These are phyloP conservation scores for Polyergus mexicanus DNA, from an alignment of 1,140 invertebrate genomes.

Conservation along the genomic window DNA sequence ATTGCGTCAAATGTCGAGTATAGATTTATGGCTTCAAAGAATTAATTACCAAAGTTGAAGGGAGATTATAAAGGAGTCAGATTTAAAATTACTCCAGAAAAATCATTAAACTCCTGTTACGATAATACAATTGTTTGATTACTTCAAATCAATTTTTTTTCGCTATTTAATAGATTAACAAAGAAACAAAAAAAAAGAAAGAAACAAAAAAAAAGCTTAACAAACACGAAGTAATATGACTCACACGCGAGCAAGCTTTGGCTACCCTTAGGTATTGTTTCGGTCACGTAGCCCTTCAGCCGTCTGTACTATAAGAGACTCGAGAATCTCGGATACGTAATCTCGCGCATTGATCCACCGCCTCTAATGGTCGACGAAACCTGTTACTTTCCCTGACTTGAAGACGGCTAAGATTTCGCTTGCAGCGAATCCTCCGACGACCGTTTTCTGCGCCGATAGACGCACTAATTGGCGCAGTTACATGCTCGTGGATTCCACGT, in stretches of 20 bases:
- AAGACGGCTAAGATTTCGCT: constrained; percentile 1
- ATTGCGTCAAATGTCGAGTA: constrained; percentile 49
- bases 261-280: constrained; percentile 63
- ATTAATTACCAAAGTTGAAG: background rate
- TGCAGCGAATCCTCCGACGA: constrained; percentile 23
- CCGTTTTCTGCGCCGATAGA: constrained; percentile 27
- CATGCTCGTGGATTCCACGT: constrained; percentile 22
- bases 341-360: constrained; percentile 62
- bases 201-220: background rate
- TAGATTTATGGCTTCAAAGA: constrained; percentile 62
- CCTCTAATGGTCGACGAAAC: constrained; percentile 55
- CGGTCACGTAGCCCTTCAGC: constrained; percentile 66
- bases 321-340: constrained; percentile 49
- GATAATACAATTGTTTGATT: background rate
- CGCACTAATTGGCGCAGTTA: constrained; percentile 67
- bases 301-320: constrained; percentile 33
- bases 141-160: background rate
- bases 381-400: constrained; percentile 36
- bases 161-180: background rate
- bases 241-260: background rate
- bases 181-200: background rate
- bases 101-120: background rate
- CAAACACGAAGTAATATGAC: constrained; percentile 49
- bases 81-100: background rate
- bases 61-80: background rate